Evolutionary conservation across 2,113 vertebrate genomes (phyloP).

Genomic region (Sturnira hondurensis): DNA sequence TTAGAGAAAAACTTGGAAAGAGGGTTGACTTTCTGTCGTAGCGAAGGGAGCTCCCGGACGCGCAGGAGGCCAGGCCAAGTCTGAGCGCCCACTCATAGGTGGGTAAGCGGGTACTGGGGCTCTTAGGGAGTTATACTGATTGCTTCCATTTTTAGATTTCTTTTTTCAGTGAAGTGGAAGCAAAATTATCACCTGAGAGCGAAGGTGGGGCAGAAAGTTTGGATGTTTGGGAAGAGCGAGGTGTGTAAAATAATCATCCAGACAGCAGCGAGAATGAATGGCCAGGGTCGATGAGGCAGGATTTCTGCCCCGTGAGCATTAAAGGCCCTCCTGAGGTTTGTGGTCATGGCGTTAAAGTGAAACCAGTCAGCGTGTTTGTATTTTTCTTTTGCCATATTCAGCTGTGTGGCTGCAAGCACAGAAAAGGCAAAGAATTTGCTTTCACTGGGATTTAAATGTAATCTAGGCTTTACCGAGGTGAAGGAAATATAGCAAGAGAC

Average conservation of each 20-base stretch:
- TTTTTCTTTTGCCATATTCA: not conserved
- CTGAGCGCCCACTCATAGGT: not conserved
- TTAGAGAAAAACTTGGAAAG: not conserved
- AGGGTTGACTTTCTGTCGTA: not conserved
- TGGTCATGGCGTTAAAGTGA: not conserved
- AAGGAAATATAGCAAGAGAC: not conserved
- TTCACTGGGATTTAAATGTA: not conserved
- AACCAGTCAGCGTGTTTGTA: not conserved
- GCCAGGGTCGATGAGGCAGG: not conserved
- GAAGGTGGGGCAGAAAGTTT: not conserved
- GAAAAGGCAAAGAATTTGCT: not conserved
- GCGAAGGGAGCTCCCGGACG: no score
- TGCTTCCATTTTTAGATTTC: not conserved
- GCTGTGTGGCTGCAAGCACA: no score
- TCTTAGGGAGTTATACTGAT: not conserved
- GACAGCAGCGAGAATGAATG: not conserved
- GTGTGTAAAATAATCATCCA: not conserved
- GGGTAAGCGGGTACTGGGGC: accelerated
- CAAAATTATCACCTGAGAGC: not conserved
- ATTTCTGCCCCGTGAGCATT: accelerated
- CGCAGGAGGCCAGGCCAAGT: not conserved
- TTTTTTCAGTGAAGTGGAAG: not conserved
- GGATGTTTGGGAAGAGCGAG: not conserved
- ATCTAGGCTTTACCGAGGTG: not conserved
- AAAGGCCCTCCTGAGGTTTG: not conserved